Conservation (phyloP, 1,140 invertebrate genomes). For the Bombus soroeensis region DNA sequence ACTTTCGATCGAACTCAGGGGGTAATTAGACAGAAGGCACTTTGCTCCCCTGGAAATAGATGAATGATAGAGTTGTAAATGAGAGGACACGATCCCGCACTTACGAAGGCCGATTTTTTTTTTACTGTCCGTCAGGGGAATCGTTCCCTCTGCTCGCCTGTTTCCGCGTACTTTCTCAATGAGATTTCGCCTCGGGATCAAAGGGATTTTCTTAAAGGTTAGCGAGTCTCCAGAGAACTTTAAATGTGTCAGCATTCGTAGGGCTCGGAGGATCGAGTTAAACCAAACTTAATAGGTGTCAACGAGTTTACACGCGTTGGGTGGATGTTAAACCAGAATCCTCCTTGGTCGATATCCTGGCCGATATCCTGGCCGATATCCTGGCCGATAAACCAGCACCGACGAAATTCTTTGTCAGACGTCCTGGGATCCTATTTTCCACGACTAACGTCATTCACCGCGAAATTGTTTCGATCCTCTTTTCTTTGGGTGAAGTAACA, state of each 20-base stretch:
- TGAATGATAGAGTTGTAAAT: constrained; percentile 28
- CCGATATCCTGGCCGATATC: background rate
- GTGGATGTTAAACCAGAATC: constrained; percentile 1
- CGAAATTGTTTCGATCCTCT: constrained; percentile 4
- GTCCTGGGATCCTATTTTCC: background rate
- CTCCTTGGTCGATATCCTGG: constrained; percentile 3
- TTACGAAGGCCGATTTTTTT: constrained; percentile 28
- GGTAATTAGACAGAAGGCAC: constrained; percentile 39
- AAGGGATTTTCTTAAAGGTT: constrained; percentile 27
- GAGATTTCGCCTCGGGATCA: constrained; percentile 14
- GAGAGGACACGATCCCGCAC: constrained; percentile 47
- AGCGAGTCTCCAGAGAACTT: constrained; percentile 3
- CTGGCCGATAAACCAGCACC: background rate
- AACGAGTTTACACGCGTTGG: constrained; percentile 3
- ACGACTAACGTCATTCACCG: background rate
- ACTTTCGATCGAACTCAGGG: background rate
- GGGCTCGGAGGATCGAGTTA: background rate
- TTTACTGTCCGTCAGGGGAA: constrained; percentile 13
- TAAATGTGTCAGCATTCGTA: constrained; percentile 35
- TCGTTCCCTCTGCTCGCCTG: background rate
- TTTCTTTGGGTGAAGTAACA: background rate
- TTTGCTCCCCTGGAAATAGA: background rate
- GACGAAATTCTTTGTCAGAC: constrained; percentile 9
- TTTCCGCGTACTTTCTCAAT: background rate
- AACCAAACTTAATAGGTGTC: constrained; percentile 34